Conservation (phyloP, 2,113 vertebrate genomes). For the Melanerpes formicivorus region DNA sequence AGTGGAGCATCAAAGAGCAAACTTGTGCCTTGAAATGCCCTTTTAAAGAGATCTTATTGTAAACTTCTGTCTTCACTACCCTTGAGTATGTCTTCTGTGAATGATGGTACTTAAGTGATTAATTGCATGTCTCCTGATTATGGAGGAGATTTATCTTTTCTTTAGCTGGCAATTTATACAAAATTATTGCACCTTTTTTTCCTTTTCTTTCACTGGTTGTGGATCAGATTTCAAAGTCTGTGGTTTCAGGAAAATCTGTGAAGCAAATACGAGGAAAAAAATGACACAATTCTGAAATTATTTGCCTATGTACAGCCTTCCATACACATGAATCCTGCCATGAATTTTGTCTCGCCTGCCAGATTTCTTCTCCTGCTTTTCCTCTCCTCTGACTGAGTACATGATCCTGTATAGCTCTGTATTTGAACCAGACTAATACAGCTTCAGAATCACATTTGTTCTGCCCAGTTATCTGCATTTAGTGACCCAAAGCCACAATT, state of each 20-base stretch:
- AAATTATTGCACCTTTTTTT: neutral
- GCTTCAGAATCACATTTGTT: neutral
- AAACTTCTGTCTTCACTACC: neutral
- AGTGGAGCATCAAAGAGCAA: neutral
- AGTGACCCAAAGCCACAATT: neutral
- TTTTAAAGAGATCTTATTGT: neutral
- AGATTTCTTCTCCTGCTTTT: neutral
- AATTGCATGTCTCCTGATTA: neutral
- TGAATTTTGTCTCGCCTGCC: neutral
- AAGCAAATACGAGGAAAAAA: neutral
- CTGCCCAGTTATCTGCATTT: neutral
- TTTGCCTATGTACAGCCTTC: neutral
- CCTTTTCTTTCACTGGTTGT: neutral
- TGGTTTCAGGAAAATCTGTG: neutral
- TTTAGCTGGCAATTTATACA: neutral
- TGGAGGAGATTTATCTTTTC: neutral
- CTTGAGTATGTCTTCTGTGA: neutral
- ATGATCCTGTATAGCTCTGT: accelerated
- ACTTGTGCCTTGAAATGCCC: neutral
- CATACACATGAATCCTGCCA: neutral
- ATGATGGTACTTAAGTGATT: neutral
- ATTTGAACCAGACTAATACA: neutral
- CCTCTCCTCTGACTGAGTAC: neutral
- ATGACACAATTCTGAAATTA: neutral
- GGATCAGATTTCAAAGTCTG: neutral